Base-by-base conservation (phyloP, 1,140 invertebrate species). In the Brachionus koreanus region DNA sequence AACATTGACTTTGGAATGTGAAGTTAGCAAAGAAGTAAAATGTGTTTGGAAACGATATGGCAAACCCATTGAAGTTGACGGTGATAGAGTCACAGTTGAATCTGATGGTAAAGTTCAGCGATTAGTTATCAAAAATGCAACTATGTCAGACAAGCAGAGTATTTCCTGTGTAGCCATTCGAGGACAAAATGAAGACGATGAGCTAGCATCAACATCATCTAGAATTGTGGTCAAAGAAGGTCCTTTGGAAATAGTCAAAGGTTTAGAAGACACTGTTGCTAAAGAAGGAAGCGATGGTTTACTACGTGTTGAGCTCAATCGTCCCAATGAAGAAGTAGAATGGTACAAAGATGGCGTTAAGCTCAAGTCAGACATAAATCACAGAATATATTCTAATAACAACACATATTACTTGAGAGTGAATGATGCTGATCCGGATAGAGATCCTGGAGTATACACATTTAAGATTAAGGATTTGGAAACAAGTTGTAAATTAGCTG, bases 1-100 rank as follows among this genome's bases (percentile, higher is more conserved):
- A 49, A 83, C 46, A 39, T 46, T 83, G 13, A 79, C 72, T 25
- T 69, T 84, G 19, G 77, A 83, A 33, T 83, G 83, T 75, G 83
- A 84, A 72, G 65, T 84, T 13, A 82, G 75, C 49, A 84, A 84
- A 65, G 33, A 67, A 37, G 33, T 83, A 10, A 79, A 84, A 69
- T 43, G 75, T 33, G 69, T 69, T 16, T 84, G 83, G 83, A 79
- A 79, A 61, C 6, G 37, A 43, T 79, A 79, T 29, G 76, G 76
- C n/a, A 57, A 61, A 42, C 4, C 9, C 12, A 79, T 79, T 16
- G 76, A 79, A n/a, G 25, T 39, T 10, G 76, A 79, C 25, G 69
- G 42, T 74, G 76, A 79, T 12, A n/a, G 49, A 61, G 49, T 79
- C 29, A 35, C 23, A 37, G 16, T 79, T 79, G 52, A 79, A 37